phyloP scores from a whole-genome alignment of 2,797 vertebrate genomes.

The Bradypodion pumilum region DNA sequence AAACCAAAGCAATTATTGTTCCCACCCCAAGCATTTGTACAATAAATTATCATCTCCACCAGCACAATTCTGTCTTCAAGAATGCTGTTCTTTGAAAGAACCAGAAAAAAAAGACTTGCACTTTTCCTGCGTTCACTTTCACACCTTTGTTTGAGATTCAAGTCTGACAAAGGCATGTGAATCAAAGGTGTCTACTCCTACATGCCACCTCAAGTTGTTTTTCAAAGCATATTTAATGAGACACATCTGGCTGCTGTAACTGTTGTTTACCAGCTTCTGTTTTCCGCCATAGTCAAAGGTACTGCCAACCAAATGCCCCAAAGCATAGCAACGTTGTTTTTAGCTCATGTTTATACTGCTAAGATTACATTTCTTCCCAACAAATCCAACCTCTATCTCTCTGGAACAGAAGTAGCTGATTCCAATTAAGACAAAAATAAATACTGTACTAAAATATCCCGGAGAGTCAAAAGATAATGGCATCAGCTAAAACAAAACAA shows the following conservation, averaged over 20 bases:
- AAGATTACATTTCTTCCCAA: not conserved
- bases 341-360: not conserved
- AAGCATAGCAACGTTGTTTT: not conserved
- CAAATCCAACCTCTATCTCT: not conserved
- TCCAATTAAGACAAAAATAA: not conserved
- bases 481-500: not conserved
- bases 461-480: not conserved
- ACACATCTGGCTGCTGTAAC: slow-evolving; percentile 20
- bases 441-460: not conserved
- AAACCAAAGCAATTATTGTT: no score
- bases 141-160: not conserved
- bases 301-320: not conserved
- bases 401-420: not conserved
- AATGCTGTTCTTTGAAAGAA: not conserved
- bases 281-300: slow-evolving; percentile 13
- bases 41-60: no score
- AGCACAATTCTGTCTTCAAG: no score
- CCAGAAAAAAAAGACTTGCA: not conserved
- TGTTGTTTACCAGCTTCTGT: slow-evolving; percentile 10
- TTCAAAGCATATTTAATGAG: not conserved
- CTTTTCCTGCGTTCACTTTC: not conserved
- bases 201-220: not conserved
- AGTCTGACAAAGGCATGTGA: not conserved
- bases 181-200: not conserved
- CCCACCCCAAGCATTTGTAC: not conserved